Evolutionary conservation across 2,113 vertebrate species (phyloP), one percentile per base, ranked within the genome.

Genomic region (Bostrychus sinensis): DNA sequence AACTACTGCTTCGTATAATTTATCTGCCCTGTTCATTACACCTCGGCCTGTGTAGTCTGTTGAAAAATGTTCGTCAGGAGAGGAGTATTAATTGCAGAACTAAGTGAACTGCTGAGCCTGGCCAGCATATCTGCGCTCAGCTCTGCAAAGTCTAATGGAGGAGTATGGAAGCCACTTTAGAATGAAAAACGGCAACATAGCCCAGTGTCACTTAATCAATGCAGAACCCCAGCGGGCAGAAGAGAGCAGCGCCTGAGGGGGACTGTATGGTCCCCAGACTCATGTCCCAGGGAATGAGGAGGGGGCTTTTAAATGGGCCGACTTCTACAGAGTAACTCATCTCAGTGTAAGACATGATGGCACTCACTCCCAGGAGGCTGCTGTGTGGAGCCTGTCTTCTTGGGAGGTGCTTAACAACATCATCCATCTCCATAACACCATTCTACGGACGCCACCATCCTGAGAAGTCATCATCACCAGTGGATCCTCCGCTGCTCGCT

Each of bases 151-250:
- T 67, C 62, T 88, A 78, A 87, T 80, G 63, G 72, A 73, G 59
- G 81, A 87, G 81, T 80, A 86, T 41, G 75, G 77, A 75, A 73
- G 67, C 79, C 72, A 84, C 81, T 89, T 91, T 83, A 81, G 80
- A 63, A 91, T 86, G 85, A 91, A 86, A 89, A 91, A 90, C 41
- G 61, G 67, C 75, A 60, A 34, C 17, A 37, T 62, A 78, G 72
- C 67, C 56, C 12, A 4, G 36, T 82, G 81, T 89, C 87, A 87
- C 76, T 92, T 89, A 86, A 91, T 92, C 89, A 92, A 86, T 86
- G 79, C 61, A 72, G 81, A 80, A 70, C 36, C 70, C 81, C 81
- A 37, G 66, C 1, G 48, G 78, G 70, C 60, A 71, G 80, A 66
- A 28, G 37, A 55, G 57, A 42, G 7, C 50, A 11, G 39, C 13